Conservation (phyloP, 2,888 invertebrate genomes). For the Plebejus melissa region DNA sequence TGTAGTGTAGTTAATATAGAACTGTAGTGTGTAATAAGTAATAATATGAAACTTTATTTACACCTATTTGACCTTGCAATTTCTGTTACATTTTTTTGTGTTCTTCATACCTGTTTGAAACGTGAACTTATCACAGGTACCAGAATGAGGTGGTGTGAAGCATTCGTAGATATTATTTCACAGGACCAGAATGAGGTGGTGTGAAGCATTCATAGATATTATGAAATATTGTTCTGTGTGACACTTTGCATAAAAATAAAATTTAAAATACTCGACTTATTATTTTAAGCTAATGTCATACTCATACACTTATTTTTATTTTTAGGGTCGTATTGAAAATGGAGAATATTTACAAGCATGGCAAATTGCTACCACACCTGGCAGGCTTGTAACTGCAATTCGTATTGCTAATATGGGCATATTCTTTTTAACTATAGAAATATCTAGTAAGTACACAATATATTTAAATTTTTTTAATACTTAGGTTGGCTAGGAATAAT, state of each 20-base stretch:
- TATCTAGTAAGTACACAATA: conserved; percentile 51
- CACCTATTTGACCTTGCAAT: too few relatives aligned
- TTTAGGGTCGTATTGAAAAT: conserved; percentile 64
- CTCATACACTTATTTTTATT: conserved; percentile 30
- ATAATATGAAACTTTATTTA: too few relatives aligned
- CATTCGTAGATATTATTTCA: background rate
- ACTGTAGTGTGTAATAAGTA: background rate
- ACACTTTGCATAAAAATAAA: background rate
- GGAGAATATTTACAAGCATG: conserved; percentile 71
- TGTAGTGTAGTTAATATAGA: too few relatives aligned
- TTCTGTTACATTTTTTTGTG: too few relatives aligned
- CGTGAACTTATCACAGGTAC: too few relatives aligned
- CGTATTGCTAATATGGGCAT: conserved; percentile 69
- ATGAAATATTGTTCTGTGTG: background rate
- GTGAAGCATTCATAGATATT: background rate
- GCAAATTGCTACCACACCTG: conserved; percentile 66
- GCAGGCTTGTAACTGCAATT: conserved; percentile 65
- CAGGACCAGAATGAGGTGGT: too few relatives aligned
- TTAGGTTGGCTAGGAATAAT: too few relatives aligned
- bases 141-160: too few relatives aligned
- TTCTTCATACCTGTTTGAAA: too few relatives aligned
- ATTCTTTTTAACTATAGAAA: conserved; percentile 70
- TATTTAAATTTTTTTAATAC: too few relatives aligned
- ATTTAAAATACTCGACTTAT: background rate
- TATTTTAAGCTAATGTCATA: background rate